Evolutionary conservation across 2,888 invertebrate species (phyloP).

Genomic region (Colostygia pectinataria): DNA sequence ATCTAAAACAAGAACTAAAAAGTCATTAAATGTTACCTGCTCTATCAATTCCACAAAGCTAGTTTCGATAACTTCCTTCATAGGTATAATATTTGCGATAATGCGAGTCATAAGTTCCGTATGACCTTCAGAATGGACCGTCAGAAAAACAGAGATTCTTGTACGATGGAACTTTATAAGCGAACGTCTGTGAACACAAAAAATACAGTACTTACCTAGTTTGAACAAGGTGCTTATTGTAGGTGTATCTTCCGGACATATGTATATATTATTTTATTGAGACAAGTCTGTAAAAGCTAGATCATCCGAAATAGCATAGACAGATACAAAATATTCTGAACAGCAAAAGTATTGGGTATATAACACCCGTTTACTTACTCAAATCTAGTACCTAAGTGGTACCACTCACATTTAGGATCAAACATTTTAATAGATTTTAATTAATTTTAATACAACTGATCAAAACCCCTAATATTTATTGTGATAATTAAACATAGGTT

Average conservation of each 20-base stretch:
- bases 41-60: constrained; percentile 48
- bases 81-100: constrained; percentile 50
- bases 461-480: too few species aligned
- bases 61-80: constrained; percentile 65
- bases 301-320: too few species aligned
- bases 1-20: constrained; percentile 21
- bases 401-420: too few species aligned
- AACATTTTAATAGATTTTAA: too few species aligned
- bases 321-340: too few species aligned
- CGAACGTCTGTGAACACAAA: constrained; percentile 8
- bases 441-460: too few species aligned
- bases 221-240: not conserved
- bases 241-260: not conserved
- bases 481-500: too few species aligned
- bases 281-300: too few species aligned
- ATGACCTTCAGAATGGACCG: constrained; percentile 63
- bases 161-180: constrained; percentile 9
- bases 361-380: too few species aligned
- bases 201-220: constrained; percentile 11
- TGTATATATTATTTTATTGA: too few species aligned
- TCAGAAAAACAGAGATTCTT: constrained; percentile 52
- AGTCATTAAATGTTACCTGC: constrained; percentile 46
- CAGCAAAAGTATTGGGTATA: too few species aligned
- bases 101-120: constrained; percentile 63
- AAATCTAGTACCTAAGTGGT: too few species aligned